Conservation (phyloP, 1,140 invertebrate genomes). For the Brachionus manjavacas region DNA sequence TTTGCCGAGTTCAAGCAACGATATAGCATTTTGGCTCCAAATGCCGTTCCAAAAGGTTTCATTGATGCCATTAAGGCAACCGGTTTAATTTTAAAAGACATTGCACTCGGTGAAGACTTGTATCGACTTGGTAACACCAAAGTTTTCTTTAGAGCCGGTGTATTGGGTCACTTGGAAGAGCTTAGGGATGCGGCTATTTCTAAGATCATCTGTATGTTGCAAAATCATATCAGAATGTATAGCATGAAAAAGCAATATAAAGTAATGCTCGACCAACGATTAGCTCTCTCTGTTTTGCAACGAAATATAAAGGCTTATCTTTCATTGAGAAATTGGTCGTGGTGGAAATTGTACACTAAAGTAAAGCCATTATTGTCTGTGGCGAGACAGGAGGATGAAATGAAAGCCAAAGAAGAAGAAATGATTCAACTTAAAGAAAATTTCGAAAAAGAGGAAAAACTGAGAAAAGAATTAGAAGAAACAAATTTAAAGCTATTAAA, state of each 20-base stretch:
- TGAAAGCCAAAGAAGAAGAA: conserved; percentile 93
- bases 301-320: conserved; percentile 97
- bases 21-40: conserved; percentile 94
- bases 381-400: conserved; percentile 94
- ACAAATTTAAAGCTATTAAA: conserved; percentile 74
- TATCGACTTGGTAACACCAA: conserved; percentile 94
- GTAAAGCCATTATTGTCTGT: conserved; percentile 98
- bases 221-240: conserved; percentile 81
- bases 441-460: conserved; percentile 85
- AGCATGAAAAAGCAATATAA: conserved; percentile 86
- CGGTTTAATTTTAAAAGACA: conserved; percentile 69
- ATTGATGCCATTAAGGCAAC: conserved; percentile 75
- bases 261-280: conserved; percentile 93
- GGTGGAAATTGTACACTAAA: conserved; percentile 98
- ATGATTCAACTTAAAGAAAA: conserved; percentile 86
- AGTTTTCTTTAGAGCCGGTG: conserved; percentile 99
- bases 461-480: conserved; percentile 90
- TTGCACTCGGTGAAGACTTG: conserved; percentile 75
- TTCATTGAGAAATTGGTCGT: conserved; percentile 94
- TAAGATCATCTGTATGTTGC: conserved; percentile 97
- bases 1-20: conserved; percentile 99
- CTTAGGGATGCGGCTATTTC: conserved; percentile 95
- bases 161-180: conserved; percentile 99
- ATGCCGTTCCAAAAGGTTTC: conserved; percentile 69
- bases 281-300: conserved; percentile 94